Base-by-base conservation (phyloP, 2,113 vertebrate species). In the Serinus canaria region DNA sequence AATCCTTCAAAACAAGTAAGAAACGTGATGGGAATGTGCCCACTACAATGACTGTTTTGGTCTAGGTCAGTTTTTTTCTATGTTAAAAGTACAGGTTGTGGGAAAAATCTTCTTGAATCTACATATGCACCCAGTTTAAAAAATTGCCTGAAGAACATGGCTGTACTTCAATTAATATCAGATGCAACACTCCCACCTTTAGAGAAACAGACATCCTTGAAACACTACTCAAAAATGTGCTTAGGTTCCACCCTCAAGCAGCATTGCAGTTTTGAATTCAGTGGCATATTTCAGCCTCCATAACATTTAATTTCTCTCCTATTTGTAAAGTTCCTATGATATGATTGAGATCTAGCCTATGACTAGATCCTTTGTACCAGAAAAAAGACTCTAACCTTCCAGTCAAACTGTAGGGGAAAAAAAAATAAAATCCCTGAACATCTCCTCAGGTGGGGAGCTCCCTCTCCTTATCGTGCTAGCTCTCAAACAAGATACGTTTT, bases 1-100 rank as follows among this genome's bases (percentile, higher is more conserved):
- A 56, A 94, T 44, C 24, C 55, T 81, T 24, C 43, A 59, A 66
- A 58, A 23, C 11, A 37, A 27, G 14, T 15, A 70, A 75, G 39
- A 82, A 56, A 28, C 1, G 1, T 0, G 1, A 68, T 23, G 18
- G 27, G 25, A 81, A 63, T 0, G 0, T 27, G 62, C 19, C 79
- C 44, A 25, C n/a, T 50, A 30, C n/a, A 53, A 11, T 18, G 37
- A 68, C 17, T 30, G 11, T 1, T 84, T 67, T 63, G 43, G 35
- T 63, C 12, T 24, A 68, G 39, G 30, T 58, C 31, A 22, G 10
- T 0, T 28, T 39, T 31, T 25, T 8, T 24, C 27, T 30, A 43
- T 55, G 16, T 13, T 47, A 4, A 25, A 76, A 76, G 33, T 15
- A 84, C 30, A 52, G 21, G 5, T 39, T 87, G 47, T 20, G 11